Evolutionary conservation across 2,113 vertebrate genomes (phyloP).

Genomic region (Chelonoidis abingdonii): DNA sequence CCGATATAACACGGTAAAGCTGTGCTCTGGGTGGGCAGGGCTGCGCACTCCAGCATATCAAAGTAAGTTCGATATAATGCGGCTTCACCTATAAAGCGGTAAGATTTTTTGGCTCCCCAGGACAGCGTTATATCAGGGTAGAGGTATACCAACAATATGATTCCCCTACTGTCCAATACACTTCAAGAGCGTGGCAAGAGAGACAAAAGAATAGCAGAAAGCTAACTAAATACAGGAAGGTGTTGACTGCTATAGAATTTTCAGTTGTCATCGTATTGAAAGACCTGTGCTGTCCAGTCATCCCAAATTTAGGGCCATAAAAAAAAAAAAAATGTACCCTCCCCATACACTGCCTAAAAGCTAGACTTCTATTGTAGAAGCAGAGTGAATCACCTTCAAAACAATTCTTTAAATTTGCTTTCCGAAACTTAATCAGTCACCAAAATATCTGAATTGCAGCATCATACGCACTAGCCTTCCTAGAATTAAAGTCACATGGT

Average conservation of each 20-base stretch:
- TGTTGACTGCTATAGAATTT: no score
- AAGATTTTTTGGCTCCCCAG: no score
- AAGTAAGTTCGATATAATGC: no score
- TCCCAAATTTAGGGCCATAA: background rate
- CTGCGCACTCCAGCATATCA: no score
- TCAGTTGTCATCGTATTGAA: background rate
- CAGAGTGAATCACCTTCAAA: background rate
- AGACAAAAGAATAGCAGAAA: background rate
- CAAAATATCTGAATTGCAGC: constrained; percentile 38
- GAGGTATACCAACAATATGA: background rate
- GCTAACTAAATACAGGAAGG: background rate
- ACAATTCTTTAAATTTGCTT: constrained; percentile 38
- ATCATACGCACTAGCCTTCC: background rate
- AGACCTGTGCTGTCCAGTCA: background rate
- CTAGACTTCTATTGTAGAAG: background rate
- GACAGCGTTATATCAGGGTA: no score
- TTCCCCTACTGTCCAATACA: background rate
- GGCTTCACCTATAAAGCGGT: no score
- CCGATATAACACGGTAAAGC: no score
- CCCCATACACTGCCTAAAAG: background rate
- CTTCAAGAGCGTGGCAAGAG: background rate
- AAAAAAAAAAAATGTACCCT: no score
- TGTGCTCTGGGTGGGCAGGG: no score
- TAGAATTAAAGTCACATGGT: constrained; percentile 3
- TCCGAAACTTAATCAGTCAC: constrained; percentile 35